Evolutionary conservation across 2,113 vertebrate genomes (phyloP), one percentile per base, ranked within the genome.

Genomic region (Periophthalmodon schlosseri): DNA sequence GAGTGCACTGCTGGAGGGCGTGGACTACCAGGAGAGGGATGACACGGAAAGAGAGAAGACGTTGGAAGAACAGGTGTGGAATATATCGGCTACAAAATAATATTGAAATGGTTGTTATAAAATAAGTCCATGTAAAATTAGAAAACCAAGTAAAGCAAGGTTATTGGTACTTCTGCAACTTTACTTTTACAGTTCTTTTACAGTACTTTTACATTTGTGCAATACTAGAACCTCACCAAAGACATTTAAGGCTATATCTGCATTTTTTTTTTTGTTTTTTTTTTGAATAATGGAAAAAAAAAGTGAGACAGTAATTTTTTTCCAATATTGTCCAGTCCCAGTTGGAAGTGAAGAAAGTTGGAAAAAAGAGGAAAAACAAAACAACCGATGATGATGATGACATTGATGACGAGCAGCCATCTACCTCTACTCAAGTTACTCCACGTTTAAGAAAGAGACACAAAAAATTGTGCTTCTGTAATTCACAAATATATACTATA

Each of bases 381-480:
- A 60, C 2, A 20, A 20, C 18, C 0, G 1, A 2, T 28, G 4
- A 50, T 3, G 69, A 76, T 0, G 66, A 85, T 1, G 77, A 90
- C 3, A 60, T 85, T 1, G 75, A 89, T 2, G 78, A 85, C 18
- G 77, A 83, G 72, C 70, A 77, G 73, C 74, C 89, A 0, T 85
- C 87, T 12, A 70, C 91, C 0, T 93, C 91, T 7, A 39, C 78
- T 50, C 33, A 14, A 50, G 11, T 28, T 34, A 85, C 77, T 4
- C 64, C 74, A 15, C 0, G 0, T 44, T 34, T 5, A 20, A 89
- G 24, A 79, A 88, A 74, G 67, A 75, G 23, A 46, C 0, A 28
- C 6, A 81, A 67, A 20, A 93, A 85, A 70, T 61, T 75, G 5
- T 5, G 0, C 36, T 83, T 72, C 65, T 73, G 88, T 91, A 52